These are phyloP conservation scores for Riparia riparia DNA, from an alignment of 2,113 vertebrate species.

Conservation along the genomic window DNA sequence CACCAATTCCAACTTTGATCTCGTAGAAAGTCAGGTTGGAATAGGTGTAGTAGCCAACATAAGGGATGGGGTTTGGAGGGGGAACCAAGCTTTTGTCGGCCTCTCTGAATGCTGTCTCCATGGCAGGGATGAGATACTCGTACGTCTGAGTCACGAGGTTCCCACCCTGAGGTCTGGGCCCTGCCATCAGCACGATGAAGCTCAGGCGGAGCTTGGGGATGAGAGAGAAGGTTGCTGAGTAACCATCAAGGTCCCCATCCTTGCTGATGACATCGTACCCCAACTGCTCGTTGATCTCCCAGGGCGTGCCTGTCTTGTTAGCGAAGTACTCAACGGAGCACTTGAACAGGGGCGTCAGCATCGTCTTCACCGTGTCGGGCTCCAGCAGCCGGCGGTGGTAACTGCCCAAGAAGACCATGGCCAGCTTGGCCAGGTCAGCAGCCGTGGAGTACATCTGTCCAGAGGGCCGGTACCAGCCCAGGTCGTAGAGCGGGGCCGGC, in stretches of 20 bases:
- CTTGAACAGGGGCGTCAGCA: conserved; percentile 83
- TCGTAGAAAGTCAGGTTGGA: conserved; percentile 90
- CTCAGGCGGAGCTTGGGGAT: conserved; percentile 86
- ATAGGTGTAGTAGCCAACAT: conserved; percentile 88
- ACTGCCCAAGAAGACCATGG: conserved; percentile 82
- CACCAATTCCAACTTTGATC: conserved; percentile 80
- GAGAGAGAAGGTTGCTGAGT: conserved; percentile 87
- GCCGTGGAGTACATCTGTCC: conserved; percentile 94
- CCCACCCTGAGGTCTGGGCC: conserved; percentile 79
- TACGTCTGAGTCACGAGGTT: conserved; percentile 82
- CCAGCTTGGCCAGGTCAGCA: conserved; percentile 89
- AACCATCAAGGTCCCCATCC: conserved; percentile 91
- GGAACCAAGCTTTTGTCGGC: conserved; percentile 74
- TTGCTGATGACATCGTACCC: conserved; percentile 89
- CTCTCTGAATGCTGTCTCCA: conserved; percentile 84
- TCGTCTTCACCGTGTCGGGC: conserved; percentile 83
- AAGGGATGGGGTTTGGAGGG: conserved; percentile 82
- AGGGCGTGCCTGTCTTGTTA: conserved; percentile 88
- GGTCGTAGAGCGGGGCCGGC: conserved; percentile 85
- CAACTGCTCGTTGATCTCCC: conserved; percentile 87
- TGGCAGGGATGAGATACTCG: conserved; percentile 82
- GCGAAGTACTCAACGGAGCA: conserved; percentile 88
- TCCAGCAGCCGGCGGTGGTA: conserved; percentile 76
- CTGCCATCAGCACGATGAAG: conserved; percentile 87
- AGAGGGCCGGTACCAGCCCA: conserved; percentile 92